phyloP scores from a whole-genome alignment of 2,113 vertebrate species.

The Apeltes quadracus region DNA sequence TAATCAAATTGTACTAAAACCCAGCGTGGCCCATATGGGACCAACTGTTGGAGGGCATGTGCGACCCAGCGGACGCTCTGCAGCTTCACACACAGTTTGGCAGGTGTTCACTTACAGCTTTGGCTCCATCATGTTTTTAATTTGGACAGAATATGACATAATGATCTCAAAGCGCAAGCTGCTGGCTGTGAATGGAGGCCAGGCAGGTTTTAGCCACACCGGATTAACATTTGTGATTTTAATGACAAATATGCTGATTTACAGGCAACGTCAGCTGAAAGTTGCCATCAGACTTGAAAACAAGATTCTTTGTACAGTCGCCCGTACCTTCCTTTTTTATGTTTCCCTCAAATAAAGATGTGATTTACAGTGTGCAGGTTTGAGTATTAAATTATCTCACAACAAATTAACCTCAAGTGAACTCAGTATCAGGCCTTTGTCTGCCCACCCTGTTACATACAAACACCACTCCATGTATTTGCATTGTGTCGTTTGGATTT shows the following conservation, averaged over 20 bases:
- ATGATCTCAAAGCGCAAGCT: slow-evolving; percentile 52
- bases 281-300: background rate
- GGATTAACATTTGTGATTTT: slow-evolving; percentile 44
- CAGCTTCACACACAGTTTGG: slow-evolving; percentile 33
- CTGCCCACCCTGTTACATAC: background rate
- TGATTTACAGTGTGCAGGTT: background rate
- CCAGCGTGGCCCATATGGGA: slow-evolving; percentile 24
- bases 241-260: slow-evolving; percentile 2
- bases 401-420: background rate
- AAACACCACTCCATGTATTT: slow-evolving; percentile 8
- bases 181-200: slow-evolving; percentile 34
- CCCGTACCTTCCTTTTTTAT: background rate
- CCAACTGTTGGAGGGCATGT: slow-evolving; percentile 31
- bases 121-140: slow-evolving; percentile 26
- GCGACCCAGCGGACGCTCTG: slow-evolving; percentile 26
- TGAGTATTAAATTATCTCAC: background rate
- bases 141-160: slow-evolving; percentile 43
- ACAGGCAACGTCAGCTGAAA: background rate
- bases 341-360: background rate
- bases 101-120: slow-evolving; percentile 49
- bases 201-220: slow-evolving; percentile 25
- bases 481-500: slow-evolving; percentile 3
- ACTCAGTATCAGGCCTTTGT: background rate
- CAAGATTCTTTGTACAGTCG: background rate
- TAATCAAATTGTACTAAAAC: slow-evolving; percentile 56